Conservation (phyloP, 35 echinoderm and acorn worm genomes). For the Apostichopus californicus region DNA sequence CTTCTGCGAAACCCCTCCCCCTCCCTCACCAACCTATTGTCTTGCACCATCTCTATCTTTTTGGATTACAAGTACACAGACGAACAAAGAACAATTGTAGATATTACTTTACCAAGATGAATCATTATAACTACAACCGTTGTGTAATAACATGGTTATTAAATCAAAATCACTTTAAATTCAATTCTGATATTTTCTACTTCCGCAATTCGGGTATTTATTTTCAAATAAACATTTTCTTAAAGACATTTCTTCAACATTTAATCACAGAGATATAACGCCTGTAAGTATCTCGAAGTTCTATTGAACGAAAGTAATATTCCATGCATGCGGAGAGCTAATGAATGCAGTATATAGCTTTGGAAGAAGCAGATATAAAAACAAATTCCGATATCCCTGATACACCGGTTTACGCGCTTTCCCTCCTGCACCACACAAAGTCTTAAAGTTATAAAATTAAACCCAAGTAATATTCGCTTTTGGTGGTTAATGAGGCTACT, state of each 20-base stretch:
- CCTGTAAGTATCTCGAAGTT: background rate
- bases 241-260: background rate
- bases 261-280: background rate
- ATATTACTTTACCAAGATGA: too few species aligned
- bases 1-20: too few species aligned
- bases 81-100: too few species aligned
- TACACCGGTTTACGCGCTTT: background rate
- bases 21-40: too few species aligned
- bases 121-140: too few species aligned
- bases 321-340: background rate
- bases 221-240: background rate
- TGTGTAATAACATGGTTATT: too few species aligned
- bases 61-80: too few species aligned
- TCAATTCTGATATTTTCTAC: background rate
- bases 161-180: background rate
- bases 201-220: background rate
- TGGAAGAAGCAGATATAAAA: background rate
- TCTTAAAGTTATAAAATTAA: constrained; percentile 25
- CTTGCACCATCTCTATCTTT: too few species aligned
- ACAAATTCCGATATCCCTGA: background rate
- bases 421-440: background rate
- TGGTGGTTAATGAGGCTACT: constrained; percentile 23
- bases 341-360: background rate
- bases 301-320: constrained; percentile 37
- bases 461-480: background rate